Conservation (phyloP, 2,113 vertebrate genomes). For the Grammomys dolichurus region DNA sequence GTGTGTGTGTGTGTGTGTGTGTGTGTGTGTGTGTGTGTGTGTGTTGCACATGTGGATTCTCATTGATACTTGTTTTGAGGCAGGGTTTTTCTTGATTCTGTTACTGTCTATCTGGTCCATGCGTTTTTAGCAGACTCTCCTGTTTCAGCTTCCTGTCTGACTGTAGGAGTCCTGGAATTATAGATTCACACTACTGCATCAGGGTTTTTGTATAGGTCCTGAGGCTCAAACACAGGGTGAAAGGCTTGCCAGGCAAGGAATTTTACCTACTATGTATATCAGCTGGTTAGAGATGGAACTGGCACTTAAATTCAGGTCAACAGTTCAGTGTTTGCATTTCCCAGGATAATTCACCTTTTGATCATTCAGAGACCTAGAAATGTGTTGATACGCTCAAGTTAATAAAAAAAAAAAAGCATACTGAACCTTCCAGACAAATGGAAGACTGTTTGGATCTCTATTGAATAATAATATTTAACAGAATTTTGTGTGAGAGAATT, state of each 20-base stretch:
- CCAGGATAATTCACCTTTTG: background rate
- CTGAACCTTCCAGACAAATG: slow-evolving; percentile 38
- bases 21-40: background rate
- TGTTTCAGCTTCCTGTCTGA: background rate
- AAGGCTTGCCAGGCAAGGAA: background rate
- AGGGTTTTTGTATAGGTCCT: background rate
- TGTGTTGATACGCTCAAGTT: background rate
- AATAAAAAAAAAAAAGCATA: slow-evolving; percentile 34
- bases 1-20: too few relatives aligned
- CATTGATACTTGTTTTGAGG: background rate
- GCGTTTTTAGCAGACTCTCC: background rate
- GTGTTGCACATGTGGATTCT: background rate
- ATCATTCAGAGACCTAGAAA: slow-evolving; percentile 45
- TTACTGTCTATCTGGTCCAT: background rate
- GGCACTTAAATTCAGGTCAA: slow-evolving; percentile 32
- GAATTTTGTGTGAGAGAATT: slow-evolving; percentile 27
- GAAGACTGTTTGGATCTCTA: slow-evolving; percentile 7
- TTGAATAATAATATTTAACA: slow-evolving; percentile 33
- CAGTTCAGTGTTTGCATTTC: slow-evolving; percentile 13
- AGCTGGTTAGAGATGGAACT: slow-evolving; percentile 25
- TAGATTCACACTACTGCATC: background rate
- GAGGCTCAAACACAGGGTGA: background rate
- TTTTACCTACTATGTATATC: background rate
- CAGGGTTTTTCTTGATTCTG: background rate
- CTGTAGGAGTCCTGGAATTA: background rate